These are phyloP conservation scores for Brachypteracias leptosomus DNA, from an alignment of 2,113 vertebrate species.

Conservation along the genomic window DNA sequence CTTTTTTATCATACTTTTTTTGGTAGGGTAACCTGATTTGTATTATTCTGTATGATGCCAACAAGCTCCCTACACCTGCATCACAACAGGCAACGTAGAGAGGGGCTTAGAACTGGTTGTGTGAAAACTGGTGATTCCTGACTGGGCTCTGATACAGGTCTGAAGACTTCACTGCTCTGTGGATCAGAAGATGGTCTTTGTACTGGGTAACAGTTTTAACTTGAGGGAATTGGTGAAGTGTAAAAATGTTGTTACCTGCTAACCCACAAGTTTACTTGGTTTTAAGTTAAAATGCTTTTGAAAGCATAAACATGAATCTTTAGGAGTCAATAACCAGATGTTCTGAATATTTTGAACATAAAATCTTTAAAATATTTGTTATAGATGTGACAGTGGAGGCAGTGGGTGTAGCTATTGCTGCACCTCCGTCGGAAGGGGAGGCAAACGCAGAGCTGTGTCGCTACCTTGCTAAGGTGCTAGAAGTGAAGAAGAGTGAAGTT, in stretches of 20 bases:
- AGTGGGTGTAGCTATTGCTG: slow-evolving; percentile 86
- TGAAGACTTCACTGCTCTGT: accelerated
- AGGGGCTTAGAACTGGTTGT: accelerated
- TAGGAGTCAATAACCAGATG: neutral
- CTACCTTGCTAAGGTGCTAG: slow-evolving; percentile 86
- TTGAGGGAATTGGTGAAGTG: neutral
- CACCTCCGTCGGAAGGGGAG: slow-evolving; percentile 89
- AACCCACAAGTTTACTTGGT: accelerated
- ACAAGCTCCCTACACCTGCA: accelerated
- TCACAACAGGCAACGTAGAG: accelerated
- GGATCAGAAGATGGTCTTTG: too few species aligned
- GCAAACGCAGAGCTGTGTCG: slow-evolving; percentile 89
- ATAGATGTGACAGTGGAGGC: slow-evolving; percentile 82
- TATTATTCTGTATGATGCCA: accelerated
- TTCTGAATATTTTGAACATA: neutral
- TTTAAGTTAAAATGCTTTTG: neutral
- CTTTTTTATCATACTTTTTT: accelerated
- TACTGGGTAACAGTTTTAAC: neutral
- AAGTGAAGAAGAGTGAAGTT: slow-evolving; percentile 85
- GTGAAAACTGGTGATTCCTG: accelerated
- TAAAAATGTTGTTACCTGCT: neutral
- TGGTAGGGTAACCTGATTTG: accelerated
- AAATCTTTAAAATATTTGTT: neutral
- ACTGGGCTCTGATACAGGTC: accelerated
- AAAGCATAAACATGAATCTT: neutral